A percentile compares a stretch with the other conserved stretches of the same genome.
These are phyloP conservation scores for Steromphala cineraria DNA, from an alignment of 2,888 invertebrate species.

Conservation along the genomic window DNA sequence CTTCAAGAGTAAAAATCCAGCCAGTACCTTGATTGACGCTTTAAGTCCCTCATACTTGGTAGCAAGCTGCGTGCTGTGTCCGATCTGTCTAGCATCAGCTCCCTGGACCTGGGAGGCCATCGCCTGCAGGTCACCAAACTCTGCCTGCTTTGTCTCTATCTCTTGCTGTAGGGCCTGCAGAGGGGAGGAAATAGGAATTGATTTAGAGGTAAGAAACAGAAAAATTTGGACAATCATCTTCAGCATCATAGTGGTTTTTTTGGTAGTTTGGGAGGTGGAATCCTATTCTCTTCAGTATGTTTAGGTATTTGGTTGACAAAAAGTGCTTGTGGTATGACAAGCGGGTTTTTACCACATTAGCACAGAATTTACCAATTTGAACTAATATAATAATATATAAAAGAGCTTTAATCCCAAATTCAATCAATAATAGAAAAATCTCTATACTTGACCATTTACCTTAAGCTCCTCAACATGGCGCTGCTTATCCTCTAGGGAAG, in stretches of 20 bases:
- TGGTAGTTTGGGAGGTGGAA: too few species aligned
- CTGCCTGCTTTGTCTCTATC: constrained; percentile 87
- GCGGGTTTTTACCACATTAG: too few species aligned
- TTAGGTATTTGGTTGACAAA: too few species aligned
- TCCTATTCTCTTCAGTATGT: too few species aligned
- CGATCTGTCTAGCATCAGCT: constrained; percentile 89
- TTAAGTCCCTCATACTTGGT: constrained; percentile 79
- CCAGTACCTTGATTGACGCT: constrained; percentile 65
- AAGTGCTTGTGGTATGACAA: too few species aligned
- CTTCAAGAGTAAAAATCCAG: too few species aligned
- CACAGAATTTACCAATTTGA: too few species aligned
- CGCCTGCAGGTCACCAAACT: constrained; percentile 91
- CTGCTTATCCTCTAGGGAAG: constrained; percentile 87
- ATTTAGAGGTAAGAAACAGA: neutral
- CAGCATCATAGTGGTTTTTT: too few species aligned
- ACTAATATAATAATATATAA: too few species aligned
- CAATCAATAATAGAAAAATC: too few species aligned
- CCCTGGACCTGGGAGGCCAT: constrained; percentile 89
- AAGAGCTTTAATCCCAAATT: too few species aligned
- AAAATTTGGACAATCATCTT: too few species aligned
- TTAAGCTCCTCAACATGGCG: constrained; percentile 86
- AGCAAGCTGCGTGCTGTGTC: constrained; percentile 90
- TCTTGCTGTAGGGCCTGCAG: constrained; percentile 63
- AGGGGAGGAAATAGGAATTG: neutral
- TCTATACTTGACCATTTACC: constrained; percentile 41